Evolutionary conservation across 2,888 invertebrate genomes (phyloP).

Genomic region (Tethea ocularis): DNA sequence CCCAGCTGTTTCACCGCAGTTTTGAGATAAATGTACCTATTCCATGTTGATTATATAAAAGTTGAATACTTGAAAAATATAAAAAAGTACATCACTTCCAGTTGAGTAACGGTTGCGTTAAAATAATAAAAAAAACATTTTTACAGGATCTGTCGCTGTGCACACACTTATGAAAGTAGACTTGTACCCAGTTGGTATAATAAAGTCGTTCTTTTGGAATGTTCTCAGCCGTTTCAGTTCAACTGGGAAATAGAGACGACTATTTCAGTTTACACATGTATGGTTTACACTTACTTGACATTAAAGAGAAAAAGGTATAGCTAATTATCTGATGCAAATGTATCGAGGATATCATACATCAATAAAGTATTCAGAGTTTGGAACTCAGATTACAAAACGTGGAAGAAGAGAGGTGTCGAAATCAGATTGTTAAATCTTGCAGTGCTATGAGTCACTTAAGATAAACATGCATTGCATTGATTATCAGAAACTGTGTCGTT

Average conservation of each 20-base stretch:
- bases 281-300: background rate
- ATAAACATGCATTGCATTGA: background rate
- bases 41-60: too few relatives aligned
- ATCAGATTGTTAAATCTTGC: background rate
- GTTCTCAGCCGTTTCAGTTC: slow-evolving; percentile 36
- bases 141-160: slow-evolving; percentile 52
- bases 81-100: too few relatives aligned
- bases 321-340: too few relatives aligned
- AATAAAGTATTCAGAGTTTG: too few relatives aligned
- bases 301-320: background rate
- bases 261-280: background rate
- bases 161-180: slow-evolving; percentile 33
- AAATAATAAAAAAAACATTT: slow-evolving; percentile 50
- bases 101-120: slow-evolving; percentile 31
- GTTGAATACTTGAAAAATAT: too few relatives aligned
- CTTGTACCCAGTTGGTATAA: slow-evolving; percentile 20
- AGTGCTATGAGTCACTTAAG: background rate
- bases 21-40: too few relatives aligned
- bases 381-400: too few relatives aligned
- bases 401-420: background rate
- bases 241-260: slow-evolving; percentile 23
- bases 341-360: too few relatives aligned
- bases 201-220: slow-evolving; percentile 46
- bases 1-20: too few relatives aligned
- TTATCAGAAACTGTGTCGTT: background rate